A percentile compares a stretch with the other conserved stretches of the same genome.
Conservation (phyloP, 2,888 invertebrate genomes). For the Cremastinae sp. region DNA sequence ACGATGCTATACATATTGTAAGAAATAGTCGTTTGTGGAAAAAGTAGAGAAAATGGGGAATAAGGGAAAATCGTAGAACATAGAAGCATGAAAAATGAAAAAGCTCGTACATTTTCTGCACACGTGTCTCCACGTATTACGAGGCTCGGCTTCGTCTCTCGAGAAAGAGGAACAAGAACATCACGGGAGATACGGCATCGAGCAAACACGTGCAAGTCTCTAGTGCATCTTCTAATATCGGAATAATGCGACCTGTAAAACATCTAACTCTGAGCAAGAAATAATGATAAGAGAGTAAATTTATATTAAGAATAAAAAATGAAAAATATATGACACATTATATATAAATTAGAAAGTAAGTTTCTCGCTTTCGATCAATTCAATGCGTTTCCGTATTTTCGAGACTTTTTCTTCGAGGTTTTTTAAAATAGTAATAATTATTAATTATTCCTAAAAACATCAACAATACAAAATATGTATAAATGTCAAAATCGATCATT, state of each 20-base stretch:
- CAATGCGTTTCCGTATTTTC: too few species aligned
- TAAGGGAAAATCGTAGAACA: too few species aligned
- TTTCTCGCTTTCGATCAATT: too few species aligned
- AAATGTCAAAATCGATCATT: too few species aligned
- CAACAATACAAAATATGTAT: too few species aligned
- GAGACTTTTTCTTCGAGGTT: too few species aligned
- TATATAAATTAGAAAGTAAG: too few species aligned
- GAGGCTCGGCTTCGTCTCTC: slow-evolving; percentile 20
- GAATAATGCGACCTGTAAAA: slow-evolving; percentile 26
- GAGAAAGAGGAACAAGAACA: slow-evolving; percentile 58
- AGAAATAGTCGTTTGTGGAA: not conserved
- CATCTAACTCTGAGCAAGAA: slow-evolving; percentile 9
- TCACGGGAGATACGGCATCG: slow-evolving; percentile 66
- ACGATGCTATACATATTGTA: too few species aligned
- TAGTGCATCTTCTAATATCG: slow-evolving; percentile 63
- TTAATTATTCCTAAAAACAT: too few species aligned
- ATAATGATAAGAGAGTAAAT: slow-evolving; percentile 10
- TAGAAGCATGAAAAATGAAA: not conserved
- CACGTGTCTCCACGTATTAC: not conserved
- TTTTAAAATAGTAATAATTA: too few species aligned
- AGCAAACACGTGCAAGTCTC: slow-evolving; percentile 71
- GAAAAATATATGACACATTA: too few species aligned
- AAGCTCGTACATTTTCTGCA: slow-evolving; percentile 8
- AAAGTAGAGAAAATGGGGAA: not conserved
- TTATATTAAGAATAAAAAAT: slow-evolving; percentile 13